Base-by-base conservation (phyloP, 2,888 invertebrate species). In the Limulus polyphemus region DNA sequence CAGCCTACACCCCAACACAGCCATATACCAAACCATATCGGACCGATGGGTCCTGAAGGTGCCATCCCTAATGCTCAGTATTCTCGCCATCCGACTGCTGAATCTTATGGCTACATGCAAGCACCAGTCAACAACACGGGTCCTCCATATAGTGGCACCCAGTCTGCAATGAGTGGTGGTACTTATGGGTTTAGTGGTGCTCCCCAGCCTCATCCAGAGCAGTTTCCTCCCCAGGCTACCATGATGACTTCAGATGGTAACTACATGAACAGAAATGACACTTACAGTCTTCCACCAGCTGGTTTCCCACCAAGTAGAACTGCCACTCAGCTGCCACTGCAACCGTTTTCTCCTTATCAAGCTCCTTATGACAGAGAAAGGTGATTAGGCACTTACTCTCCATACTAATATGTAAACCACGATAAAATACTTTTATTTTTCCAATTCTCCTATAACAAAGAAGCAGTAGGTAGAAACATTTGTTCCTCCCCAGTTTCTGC, bases 11-110 rank as follows among this genome's bases (percentile, higher is more conserved):
- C 57, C 14, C 68, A 63, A 57, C 77, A n/a, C 32, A n/a, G 11
- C 17, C 63, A 63, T 57, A 47, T 50, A 11, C 50, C 61, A n/a
- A 63, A 65, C 56, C 67, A 65, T 16, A 51, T 77, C 84, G 87
- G 80, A 86, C 86, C 73, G 86, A 87, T 72, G 87, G 73, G 85
- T 60, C 68, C 63, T 56, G 67, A 66, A 46, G 65, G 67, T 50
- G 64, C 63, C 7, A 63, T 67, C 47, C 67, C 62, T 16, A 54
- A 54, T 11, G 56, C 63, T 12, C 62, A 65, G 47, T 64, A 65
- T 49, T 61, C 62, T 47, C 50, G 59, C 11, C 62, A 61, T 49
- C 51, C 47, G 12, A 14, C 59, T 10, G 57, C 49, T 54, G 63
- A 64, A n/a, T 57, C 14, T 46, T 64, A 59, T 56, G 64, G 60